Base-by-base conservation (phyloP, 2,797 vertebrate species). In the Microctenopoma lineatum region DNA sequence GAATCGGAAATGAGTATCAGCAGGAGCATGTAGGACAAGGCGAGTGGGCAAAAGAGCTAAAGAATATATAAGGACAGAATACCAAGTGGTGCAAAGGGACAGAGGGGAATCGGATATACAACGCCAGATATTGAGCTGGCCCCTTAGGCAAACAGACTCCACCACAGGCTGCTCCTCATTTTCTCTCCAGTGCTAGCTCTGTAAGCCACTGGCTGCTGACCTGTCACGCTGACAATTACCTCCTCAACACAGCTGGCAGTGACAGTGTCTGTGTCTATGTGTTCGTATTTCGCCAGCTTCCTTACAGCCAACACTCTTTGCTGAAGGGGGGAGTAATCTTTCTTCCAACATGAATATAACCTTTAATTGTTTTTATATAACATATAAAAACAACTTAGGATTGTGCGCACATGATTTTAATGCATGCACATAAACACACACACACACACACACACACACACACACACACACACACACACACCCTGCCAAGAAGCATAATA, bases 131-230 rank as follows among this genome's bases (percentile, higher is more conserved):
- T 70, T 59, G 80, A 91, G 84, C 80, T n/a, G 70, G 74, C 48
- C 76, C 82, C 78, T 73, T 16, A 46, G 84, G 87, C 70, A 68
- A 69, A 75, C 61, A 67, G 78, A 71, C 74, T 69, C 61, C 36
- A 80, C 75, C 77, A 64, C 75, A 78, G 79, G 67, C 91, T 77
- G 92, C 93, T 71, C 67, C 78, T 88, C 80, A 79, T 85, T 87
- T 79, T 79, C 76, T 76, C 79, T 69, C 44, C 64, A 53, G 73
- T 65, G 36, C 47, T 70, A 27, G 41, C 15, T 73, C 74, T 70
- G 55, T 54, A 46, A 52, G 77, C 72, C 70, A 15, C 58, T 78
- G 86, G 79, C 77, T 50, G 15, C 72, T 21, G 67, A 63, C 66
- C 77, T 46, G 62, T 66, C 71, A 61, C 66, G 32, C 76, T 66